phyloP scores from a whole-genome alignment of 2,888 invertebrate genomes.

The Hemistola chrysoprasaria region DNA sequence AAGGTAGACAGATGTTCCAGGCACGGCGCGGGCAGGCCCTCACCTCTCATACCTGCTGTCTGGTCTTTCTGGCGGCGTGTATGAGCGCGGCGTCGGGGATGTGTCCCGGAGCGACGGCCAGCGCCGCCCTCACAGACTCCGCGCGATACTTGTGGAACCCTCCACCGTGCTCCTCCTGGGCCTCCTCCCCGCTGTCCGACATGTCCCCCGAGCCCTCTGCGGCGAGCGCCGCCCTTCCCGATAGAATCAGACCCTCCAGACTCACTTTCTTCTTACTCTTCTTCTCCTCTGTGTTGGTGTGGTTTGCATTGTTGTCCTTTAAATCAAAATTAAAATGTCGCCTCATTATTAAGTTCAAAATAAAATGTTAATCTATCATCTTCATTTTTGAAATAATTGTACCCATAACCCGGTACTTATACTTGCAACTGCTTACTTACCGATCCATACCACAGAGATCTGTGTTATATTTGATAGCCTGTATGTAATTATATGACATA shows the following conservation, averaged over 20 bases:
- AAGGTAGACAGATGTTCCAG: too few species aligned
- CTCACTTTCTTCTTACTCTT: slow-evolving; percentile 64
- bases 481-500: slow-evolving; percentile 21
- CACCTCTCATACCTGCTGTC: slow-evolving; percentile 92
- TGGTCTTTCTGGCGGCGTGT: slow-evolving; percentile 96
- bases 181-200: slow-evolving; percentile 81
- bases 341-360: too few species aligned
- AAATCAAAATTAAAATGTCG: too few species aligned
- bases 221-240: slow-evolving; percentile 91
- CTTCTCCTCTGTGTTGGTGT: slow-evolving; percentile 35
- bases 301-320: slow-evolving; percentile 44
- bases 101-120: slow-evolving; percentile 89
- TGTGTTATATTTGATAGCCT: too few species aligned
- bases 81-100: slow-evolving; percentile 99
- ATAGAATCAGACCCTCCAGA: slow-evolving; percentile 85
- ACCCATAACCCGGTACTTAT: too few species aligned
- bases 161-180: slow-evolving; percentile 61
- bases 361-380: too few species aligned
- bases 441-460: too few species aligned
- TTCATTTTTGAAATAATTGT: too few species aligned
- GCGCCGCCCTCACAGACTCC: slow-evolving; percentile 89
- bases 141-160: slow-evolving; percentile 76
- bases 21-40: too few species aligned
- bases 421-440: too few species aligned
- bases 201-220: slow-evolving; percentile 87